phyloP scores from a whole-genome alignment of 2,113 vertebrate genomes.

The Lontra canadensis region DNA sequence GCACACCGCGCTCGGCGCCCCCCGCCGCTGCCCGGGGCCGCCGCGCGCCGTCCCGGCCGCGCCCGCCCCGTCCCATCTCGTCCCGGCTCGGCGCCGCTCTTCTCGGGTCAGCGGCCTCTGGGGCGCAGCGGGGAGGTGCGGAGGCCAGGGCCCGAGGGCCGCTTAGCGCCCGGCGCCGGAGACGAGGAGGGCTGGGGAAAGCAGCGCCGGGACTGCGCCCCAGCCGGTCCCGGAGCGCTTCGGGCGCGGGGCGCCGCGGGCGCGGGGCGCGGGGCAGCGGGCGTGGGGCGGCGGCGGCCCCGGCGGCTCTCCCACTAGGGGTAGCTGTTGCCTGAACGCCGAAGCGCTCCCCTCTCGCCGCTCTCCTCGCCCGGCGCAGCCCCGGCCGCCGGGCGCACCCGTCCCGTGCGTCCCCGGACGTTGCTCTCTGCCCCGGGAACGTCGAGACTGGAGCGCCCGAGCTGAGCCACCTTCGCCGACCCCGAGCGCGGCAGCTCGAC shows the following conservation, averaged over 20 bases:
- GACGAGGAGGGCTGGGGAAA: not conserved
- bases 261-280: conserved; percentile 54
- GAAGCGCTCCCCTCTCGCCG: conserved; percentile 72
- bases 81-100: not conserved
- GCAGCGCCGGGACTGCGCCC: not conserved
- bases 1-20: conserved; percentile 66
- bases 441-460: conserved; percentile 77
- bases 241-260: conserved; percentile 29
- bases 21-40: conserved; percentile 43
- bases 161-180: not conserved
- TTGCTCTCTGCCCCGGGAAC: conserved; percentile 75
- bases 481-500: conserved; percentile 46
- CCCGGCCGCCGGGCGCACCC: conserved; percentile 75
- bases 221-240: not conserved
- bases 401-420: conserved; percentile 79
- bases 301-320: conserved; percentile 80
- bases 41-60: conserved; percentile 52
- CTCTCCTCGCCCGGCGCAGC: conserved; percentile 52
- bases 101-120: conserved; percentile 43
- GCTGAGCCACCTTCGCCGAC: conserved; percentile 66
- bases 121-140: not conserved
- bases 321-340: conserved; percentile 84
- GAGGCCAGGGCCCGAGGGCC: not conserved
- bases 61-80: conserved; percentile 75
- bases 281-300: conserved; percentile 62